Percentiles rank a stretch among this genome's conserved stretches.
These are phyloP conservation scores for Enteromius unitaeniatus DNA, from an alignment of 2,797 vertebrate genomes.

Conservation along the genomic window DNA sequence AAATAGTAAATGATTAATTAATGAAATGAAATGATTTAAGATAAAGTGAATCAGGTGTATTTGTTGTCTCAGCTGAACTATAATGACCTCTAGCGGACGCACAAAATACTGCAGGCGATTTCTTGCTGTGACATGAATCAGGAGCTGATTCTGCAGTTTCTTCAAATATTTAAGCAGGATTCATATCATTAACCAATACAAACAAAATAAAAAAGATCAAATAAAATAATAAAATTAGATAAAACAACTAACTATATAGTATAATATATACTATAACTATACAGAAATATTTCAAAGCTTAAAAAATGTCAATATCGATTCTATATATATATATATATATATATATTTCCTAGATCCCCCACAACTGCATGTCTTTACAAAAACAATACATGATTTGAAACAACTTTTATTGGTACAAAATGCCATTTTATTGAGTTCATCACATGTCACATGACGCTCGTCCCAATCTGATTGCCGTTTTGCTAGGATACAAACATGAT, in stretches of 20 bases:
- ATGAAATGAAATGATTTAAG: too few species aligned
- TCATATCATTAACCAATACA: not conserved
- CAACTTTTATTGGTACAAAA: conserved; percentile 80
- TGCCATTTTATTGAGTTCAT: conserved; percentile 85
- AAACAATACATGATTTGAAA: not conserved
- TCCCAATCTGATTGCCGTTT: conserved; percentile 79
- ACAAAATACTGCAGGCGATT: not conserved
- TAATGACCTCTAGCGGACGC: conserved; percentile 7
- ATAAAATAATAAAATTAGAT: too few species aligned
- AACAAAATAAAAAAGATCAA: too few species aligned
- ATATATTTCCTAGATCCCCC: not conserved
- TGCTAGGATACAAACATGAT: conserved; percentile 42
- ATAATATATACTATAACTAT: too few species aligned
- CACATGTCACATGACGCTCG: conserved; percentile 77
- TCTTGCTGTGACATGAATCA: not conserved
- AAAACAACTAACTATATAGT: too few species aligned
- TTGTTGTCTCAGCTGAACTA: not conserved
- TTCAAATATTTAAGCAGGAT: not conserved
- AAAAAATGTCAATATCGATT: too few species aligned
- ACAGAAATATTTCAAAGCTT: too few species aligned
- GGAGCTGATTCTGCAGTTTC: not conserved
- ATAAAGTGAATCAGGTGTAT: not conserved
- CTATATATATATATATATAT: too few species aligned
- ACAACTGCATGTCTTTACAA: not conserved
- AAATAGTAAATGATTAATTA: too few species aligned